Evolutionary conservation across 1,140 invertebrate genomes (phyloP).

Genomic region (Vanessa tameamea): DNA sequence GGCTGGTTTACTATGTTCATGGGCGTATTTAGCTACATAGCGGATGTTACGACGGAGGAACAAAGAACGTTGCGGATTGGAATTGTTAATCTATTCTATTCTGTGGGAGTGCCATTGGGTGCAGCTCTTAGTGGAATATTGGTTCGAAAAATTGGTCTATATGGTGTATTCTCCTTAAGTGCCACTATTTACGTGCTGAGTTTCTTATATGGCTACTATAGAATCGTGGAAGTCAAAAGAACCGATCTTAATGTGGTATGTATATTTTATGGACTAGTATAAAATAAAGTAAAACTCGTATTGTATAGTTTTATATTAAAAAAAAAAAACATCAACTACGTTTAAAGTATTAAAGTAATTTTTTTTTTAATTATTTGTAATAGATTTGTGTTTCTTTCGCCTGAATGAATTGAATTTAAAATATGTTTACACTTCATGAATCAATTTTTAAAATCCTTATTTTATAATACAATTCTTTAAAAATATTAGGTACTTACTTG

Average conservation of each 20-base stretch:
- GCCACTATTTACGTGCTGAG: slow-evolving; percentile 87
- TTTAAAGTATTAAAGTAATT: too few species aligned
- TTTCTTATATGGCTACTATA: slow-evolving; percentile 85
- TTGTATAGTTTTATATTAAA: too few species aligned
- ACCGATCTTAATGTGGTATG: slow-evolving; percentile 68
- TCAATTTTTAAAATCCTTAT: too few species aligned
- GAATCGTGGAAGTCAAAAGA: slow-evolving; percentile 83
- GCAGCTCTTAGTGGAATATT: slow-evolving; percentile 88
- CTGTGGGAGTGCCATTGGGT: slow-evolving; percentile 89
- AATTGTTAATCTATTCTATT: slow-evolving; percentile 91
- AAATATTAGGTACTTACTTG: too few species aligned
- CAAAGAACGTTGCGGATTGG: slow-evolving; percentile 91
- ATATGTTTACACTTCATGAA: too few species aligned
- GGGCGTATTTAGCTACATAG: slow-evolving; percentile 94
- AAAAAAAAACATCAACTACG: too few species aligned
- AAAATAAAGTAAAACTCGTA: background rate
- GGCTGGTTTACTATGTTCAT: slow-evolving; percentile 95
- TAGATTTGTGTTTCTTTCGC: too few species aligned
- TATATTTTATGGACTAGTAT: slow-evolving; percentile 32
- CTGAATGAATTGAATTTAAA: too few species aligned
- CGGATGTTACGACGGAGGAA: slow-evolving; percentile 90
- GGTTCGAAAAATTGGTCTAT: slow-evolving; percentile 87
- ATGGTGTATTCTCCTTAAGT: slow-evolving; percentile 89
- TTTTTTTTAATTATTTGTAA: too few species aligned
- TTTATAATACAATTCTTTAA: too few species aligned